Conservation (phyloP, 2,113 vertebrate genomes). For the Saguinus imperator region DNA sequence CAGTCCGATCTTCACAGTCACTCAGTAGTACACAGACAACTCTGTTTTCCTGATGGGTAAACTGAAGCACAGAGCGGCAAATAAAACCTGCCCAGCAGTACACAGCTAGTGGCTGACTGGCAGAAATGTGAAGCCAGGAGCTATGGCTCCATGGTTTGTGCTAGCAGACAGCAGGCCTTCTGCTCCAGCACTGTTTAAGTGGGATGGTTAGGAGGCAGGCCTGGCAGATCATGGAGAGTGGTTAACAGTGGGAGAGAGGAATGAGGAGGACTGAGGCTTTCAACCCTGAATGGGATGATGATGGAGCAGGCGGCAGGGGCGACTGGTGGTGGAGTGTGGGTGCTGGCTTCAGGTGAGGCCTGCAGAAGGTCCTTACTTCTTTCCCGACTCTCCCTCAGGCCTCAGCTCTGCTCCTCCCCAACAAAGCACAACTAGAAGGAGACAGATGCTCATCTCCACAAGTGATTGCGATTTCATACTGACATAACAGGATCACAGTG, state of each 20-base stretch:
- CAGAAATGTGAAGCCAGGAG: neutral
- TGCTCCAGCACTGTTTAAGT: rapidly evolving
- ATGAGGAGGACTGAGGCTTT: rapidly evolving
- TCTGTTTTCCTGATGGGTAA: neutral
- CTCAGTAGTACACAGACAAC: rapidly evolving
- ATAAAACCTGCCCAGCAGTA: neutral
- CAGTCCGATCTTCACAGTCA: too few relatives aligned
- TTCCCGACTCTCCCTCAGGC: neutral
- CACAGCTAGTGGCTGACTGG: neutral
- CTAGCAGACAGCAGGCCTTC: neutral
- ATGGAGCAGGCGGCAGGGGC: neutral
- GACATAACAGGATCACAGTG: neutral
- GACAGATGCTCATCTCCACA: neutral
- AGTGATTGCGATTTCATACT: neutral
- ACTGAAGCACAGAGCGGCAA: neutral
- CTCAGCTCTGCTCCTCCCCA: too few relatives aligned
- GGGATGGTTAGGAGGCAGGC: rapidly evolving
- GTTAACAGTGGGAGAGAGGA: rapidly evolving
- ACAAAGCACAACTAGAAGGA: neutral
- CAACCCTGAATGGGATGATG: rapidly evolving
- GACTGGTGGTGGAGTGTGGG: too few relatives aligned
- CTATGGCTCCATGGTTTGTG: rapidly evolving
- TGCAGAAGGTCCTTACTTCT: neutral
- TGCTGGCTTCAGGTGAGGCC: neutral
- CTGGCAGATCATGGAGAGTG: neutral